Percentiles rank a stretch among this genome's conserved stretches.
Conservation (phyloP, 2,888 invertebrate genomes). For the Congeria kusceri region DNA sequence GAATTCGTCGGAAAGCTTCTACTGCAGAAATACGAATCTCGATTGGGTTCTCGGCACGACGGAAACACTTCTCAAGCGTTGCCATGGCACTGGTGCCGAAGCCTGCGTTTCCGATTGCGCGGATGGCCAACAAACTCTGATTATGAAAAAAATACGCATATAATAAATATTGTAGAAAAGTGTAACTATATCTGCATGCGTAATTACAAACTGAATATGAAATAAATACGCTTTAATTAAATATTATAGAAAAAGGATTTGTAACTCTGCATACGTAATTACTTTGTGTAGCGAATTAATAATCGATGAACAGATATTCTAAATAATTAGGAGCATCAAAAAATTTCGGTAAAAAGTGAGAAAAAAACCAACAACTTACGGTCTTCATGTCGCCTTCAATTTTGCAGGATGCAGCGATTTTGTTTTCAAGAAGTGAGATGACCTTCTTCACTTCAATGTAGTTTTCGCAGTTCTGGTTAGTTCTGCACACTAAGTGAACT, state of each 20-base stretch:
- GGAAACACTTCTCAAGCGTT: slow-evolving; percentile 77
- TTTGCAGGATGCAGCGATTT: slow-evolving; percentile 70
- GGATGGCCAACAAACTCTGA: slow-evolving; percentile 90
- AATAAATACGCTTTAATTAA: too few relatives aligned
- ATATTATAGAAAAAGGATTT: too few relatives aligned
- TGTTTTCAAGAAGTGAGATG: slow-evolving; percentile 70
- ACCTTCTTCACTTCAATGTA: slow-evolving; percentile 81
- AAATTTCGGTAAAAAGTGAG: too few relatives aligned
- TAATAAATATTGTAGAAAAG: too few relatives aligned
- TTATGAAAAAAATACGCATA: neutral
- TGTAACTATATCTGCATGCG: too few relatives aligned
- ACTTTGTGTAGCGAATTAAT: too few relatives aligned
- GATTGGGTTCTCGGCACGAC: slow-evolving; percentile 88
- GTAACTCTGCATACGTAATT: too few relatives aligned
- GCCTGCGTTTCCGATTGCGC: slow-evolving; percentile 96
- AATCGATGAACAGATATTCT: too few relatives aligned
- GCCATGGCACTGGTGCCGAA: slow-evolving; percentile 86
- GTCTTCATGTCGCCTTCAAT: slow-evolving; percentile 63
- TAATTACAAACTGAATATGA: too few relatives aligned
- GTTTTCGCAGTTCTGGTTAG: slow-evolving; percentile 83
- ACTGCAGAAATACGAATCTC: slow-evolving; percentile 92
- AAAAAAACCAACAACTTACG: slow-evolving; percentile 54
- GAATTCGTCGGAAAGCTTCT: slow-evolving; percentile 91
- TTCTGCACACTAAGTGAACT: slow-evolving; percentile 90
- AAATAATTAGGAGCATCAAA: too few relatives aligned